Base-by-base conservation (phyloP, 2,113 vertebrate species). In the Nicator chloris region DNA sequence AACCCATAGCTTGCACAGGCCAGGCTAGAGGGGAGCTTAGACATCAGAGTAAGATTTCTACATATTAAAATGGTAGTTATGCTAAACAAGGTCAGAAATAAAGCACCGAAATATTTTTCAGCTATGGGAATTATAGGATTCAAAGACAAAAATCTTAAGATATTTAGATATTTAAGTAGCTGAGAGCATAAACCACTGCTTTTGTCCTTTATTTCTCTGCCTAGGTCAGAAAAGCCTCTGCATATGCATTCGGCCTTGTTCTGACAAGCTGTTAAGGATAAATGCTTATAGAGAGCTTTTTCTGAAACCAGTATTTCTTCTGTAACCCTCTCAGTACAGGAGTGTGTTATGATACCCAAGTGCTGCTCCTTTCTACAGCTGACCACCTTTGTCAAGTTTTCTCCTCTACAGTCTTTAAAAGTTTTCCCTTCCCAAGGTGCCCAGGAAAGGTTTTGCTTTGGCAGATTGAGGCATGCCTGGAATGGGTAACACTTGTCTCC, bases 221-320 rank as follows among this genome's bases (percentile, higher is more conserved):
- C 49, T 90, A 84, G 77, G 91, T 92, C 89, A 91, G 49, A 75
- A 73, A 88, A 88, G 57, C 40, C 61, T 91, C 82, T 88, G 66
- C 47, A 69, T 88, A 84, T 50, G 57, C 42, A 66, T 80, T 77
- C 1, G 4, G 88, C 85, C 85, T 93, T 90, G 84, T 63, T 91
- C 85, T 91, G 84, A 90, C 85, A 91, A 86, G 51, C 47, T 77
- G 42, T 77, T 69, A 82, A 86, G 73, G 68, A 95, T 37, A 81
- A 79, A 83, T 63, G 54, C 50, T 88, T 85, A 86, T 65, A 4
- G 4, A 86, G 77, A 89, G 45, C 47, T 40, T 95, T 88, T 86
- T 68, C 51, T 65, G 61, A 90, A 92, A 49, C 20, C 20, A 39
- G 21, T 73, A 83, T 69, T 94, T 71, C 49, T 82, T 65, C 31